phyloP scores from a whole-genome alignment of 2,888 invertebrate species.

The Sinodicranocentrus sp. region DNA sequence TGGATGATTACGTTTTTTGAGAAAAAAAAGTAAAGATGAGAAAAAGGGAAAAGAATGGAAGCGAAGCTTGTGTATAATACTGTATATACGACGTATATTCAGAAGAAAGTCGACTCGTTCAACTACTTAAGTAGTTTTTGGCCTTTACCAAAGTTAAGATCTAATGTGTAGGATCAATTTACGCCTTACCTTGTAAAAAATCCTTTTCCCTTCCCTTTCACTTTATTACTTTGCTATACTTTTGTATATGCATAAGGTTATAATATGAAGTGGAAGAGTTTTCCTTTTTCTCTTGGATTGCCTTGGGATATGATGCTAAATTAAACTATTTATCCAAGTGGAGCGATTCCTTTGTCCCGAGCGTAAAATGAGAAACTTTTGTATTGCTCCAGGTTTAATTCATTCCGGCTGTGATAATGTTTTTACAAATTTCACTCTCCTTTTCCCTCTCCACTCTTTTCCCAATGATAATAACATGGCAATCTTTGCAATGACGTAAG shows the following conservation, averaged over 20 bases:
- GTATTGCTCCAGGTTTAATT: not conserved
- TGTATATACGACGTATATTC: too few species aligned
- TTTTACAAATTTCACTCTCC: too few species aligned
- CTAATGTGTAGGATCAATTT: conserved; percentile 70
- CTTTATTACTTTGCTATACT: conserved; percentile 32
- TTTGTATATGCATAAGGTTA: too few species aligned
- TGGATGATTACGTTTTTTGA: conserved; percentile 45
- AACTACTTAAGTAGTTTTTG: conserved; percentile 23
- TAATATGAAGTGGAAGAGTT: too few species aligned
- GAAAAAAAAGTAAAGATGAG: conserved; percentile 17
- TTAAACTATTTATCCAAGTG: conserved; percentile 70
- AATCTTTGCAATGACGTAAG: too few species aligned
- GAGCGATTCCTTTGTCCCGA: conserved; percentile 40
- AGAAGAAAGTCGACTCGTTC: not conserved
- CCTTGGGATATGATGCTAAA: conserved; percentile 68
- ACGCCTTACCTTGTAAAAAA: conserved; percentile 62
- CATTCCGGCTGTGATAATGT: too few species aligned
- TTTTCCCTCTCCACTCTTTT: too few species aligned
- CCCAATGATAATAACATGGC: too few species aligned
- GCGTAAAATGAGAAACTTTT: not conserved
- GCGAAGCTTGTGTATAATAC: conserved; percentile 22
- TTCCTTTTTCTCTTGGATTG: conserved; percentile 40
- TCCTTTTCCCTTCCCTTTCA: conserved; percentile 8
- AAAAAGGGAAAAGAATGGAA: conserved; percentile 20
- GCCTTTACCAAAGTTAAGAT: conserved; percentile 64